phyloP scores from a whole-genome alignment of 2,888 invertebrate species.

The Eudemis profundana region DNA sequence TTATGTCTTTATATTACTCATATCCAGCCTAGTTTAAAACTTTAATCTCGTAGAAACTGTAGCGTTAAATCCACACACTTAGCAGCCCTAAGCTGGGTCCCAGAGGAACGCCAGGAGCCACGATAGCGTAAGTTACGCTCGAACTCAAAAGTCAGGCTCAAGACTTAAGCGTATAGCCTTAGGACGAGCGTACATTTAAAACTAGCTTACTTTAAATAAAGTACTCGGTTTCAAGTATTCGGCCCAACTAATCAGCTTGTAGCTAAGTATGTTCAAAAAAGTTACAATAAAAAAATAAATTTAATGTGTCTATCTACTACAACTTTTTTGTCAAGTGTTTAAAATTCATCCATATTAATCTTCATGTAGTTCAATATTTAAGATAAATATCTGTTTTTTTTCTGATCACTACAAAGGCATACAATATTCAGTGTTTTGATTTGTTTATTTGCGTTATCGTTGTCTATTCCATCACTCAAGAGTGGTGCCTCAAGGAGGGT shows the following conservation, averaged over 20 bases:
- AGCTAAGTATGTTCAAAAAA: no score
- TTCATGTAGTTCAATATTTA: no score
- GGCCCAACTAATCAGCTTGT: no score
- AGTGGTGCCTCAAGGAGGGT: conserved; percentile 12
- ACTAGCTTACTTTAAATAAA: background rate
- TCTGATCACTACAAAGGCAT: background rate
- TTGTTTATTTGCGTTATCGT: conserved; percentile 10
- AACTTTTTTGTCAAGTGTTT: no score
- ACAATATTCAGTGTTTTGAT: background rate
- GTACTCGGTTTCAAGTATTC: no score
- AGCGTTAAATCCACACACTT: conserved; percentile 16
- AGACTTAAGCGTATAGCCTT: conserved; percentile 22
- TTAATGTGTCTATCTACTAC: no score
- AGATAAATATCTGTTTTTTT: no score
- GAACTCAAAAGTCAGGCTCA: conserved; percentile 12
- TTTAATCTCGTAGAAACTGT: conserved; percentile 4
- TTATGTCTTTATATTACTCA: background rate
- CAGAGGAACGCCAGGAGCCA: conserved; percentile 25
- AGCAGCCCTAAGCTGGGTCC: conserved; percentile 14
- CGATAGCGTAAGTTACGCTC: conserved; percentile 25
- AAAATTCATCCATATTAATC: no score
- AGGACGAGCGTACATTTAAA: background rate
- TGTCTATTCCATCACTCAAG: conserved; percentile 25
- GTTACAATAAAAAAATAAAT: no score
- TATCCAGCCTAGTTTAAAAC: conserved; percentile 3